Percentiles rank a stretch among this genome's conserved stretches.
Evolutionary conservation across 1,140 invertebrate genomes (phyloP).

Genomic region (Lepidurus couesii): DNA sequence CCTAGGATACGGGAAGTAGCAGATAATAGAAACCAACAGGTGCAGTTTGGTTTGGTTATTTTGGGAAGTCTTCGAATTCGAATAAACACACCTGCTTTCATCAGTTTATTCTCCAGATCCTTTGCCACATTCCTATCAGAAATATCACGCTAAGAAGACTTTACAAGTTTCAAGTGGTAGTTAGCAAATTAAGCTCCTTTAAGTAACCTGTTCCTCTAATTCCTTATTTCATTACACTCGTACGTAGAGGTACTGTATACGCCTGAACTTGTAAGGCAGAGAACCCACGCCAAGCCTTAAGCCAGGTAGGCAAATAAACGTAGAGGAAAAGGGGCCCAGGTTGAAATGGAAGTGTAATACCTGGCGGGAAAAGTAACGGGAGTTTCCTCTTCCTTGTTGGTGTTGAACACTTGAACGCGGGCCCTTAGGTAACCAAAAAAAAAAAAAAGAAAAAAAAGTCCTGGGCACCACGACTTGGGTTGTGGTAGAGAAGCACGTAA

Average conservation of each 20-base stretch:
- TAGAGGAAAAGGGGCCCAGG: neutral
- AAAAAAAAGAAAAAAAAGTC: neutral
- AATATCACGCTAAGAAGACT: neutral
- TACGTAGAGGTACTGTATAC: no score
- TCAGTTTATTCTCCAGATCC: neutral
- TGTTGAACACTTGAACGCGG: neutral
- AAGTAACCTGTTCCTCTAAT: no score
- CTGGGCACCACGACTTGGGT: neutral
- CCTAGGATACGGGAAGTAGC: neutral
- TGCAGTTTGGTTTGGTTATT: neutral
- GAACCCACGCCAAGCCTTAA: neutral
- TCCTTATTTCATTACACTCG: no score
- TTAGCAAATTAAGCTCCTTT: neutral
- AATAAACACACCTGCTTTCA: no score
- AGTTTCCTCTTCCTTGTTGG: constrained; percentile 15
- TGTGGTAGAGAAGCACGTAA: neutral
- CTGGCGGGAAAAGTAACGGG: constrained; percentile 17
- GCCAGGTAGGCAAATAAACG: neutral
- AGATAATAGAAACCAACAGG: neutral
- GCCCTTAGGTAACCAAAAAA: neutral
- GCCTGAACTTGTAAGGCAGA: no score
- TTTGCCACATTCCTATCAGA: neutral
- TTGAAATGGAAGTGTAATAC: neutral
- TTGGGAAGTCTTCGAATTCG: neutral
- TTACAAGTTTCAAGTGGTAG: neutral